Base-by-base conservation (phyloP, 2,888 invertebrate species). In the Steinernema carpocapsae region DNA sequence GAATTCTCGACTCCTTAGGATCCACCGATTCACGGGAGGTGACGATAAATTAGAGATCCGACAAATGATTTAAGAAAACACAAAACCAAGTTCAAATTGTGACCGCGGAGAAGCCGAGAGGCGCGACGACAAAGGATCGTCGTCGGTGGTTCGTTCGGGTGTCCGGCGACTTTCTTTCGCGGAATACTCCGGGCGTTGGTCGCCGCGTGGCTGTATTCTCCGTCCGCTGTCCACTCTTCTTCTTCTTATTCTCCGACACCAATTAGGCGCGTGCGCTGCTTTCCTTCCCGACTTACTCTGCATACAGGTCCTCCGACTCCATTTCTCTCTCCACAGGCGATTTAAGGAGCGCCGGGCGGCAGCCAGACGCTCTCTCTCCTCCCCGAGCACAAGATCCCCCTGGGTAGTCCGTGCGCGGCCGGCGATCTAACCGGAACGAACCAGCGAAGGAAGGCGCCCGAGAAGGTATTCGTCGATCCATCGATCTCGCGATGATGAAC, bases 241-340 rank as follows among this genome's bases (percentile, higher is more conserved):
- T 37, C 37, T 37, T 37, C 37, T 37, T 37, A 37, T 37, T 37
- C 64, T 64, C 19, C 64, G 64, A 64, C 64, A 64, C 64, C 64
- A 64, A 64, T 64, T 64, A 64, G 64, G 64, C 14, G 64, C 64
- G 29, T 37, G 19, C 19, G 17, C 32, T 14, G 48, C 48, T 48
- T 48, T 48, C 64, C 64, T 64, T 64, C 64, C 32, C 64, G 64
- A 64, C 64, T 64, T 32, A 56, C 56, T 56, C 56, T 17, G 22
- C 56, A 64, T 64, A 32, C 64, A 64, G 64, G 64, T 64, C 64
- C 32, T 14, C 64, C 64, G 19, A 37, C 64, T 29, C 64, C 52
- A 29, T 64, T 14, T 56, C 56, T 56, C 26, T 56, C 48, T 56
- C 14, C n/a, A 48, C 3, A 56, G 64, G 19, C 64, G 37, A 64